These are phyloP conservation scores for Rhaphigaster nebulosa DNA, from an alignment of 2,888 invertebrate genomes.

Conservation along the genomic window DNA sequence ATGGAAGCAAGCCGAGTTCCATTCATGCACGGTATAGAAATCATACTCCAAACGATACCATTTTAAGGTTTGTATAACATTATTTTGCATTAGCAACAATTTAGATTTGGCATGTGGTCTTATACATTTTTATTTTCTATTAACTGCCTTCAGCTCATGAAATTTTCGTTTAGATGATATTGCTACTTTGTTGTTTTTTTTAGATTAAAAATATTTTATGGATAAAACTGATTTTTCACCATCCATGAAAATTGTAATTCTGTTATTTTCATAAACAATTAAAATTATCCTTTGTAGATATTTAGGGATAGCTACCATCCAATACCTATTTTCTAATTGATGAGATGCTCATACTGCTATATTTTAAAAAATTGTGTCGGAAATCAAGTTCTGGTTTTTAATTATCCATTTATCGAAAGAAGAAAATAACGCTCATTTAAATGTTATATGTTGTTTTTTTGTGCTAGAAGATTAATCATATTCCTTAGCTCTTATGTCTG, in stretches of 20 bases:
- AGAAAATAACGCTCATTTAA: too few species aligned
- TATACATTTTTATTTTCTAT: background rate
- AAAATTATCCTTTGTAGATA: background rate
- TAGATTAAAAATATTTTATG: background rate
- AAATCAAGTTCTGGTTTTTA: background rate
- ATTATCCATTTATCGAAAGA: background rate
- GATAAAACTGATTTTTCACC: background rate
- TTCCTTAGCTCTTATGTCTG: too few species aligned
- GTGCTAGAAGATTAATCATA: too few species aligned
- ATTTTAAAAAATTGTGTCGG: background rate
- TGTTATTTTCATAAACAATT: background rate
- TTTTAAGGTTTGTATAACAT: slow-evolving; percentile 75
- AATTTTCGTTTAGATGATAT: background rate
- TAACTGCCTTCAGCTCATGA: slow-evolving; percentile 20
- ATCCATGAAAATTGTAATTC: background rate
- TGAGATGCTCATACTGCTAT: background rate
- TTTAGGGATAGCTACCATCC: background rate
- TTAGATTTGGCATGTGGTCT: slow-evolving; percentile 10
- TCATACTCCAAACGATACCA: slow-evolving; percentile 80
- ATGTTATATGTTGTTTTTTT: too few species aligned
- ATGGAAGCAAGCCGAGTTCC: slow-evolving; percentile 71
- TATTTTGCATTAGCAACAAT: background rate
- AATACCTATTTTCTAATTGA: background rate
- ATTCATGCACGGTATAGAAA: slow-evolving; percentile 75
- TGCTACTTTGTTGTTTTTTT: background rate